Evolutionary conservation across 2,888 invertebrate species (phyloP).

Genomic region (Seira sanloemensis): DNA sequence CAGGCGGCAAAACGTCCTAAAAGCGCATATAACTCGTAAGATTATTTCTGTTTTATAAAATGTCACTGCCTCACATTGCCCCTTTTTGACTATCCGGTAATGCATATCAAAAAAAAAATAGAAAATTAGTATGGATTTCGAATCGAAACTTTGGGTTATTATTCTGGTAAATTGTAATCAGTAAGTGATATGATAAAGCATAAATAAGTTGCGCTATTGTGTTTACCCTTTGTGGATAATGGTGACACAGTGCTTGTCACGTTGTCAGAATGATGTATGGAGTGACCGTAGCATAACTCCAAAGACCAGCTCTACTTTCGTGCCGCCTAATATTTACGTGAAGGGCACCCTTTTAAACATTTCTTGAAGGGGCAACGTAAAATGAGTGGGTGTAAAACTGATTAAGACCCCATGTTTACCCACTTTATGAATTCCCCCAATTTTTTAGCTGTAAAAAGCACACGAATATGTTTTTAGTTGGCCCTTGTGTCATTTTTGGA

Average conservation of each 20-base stretch:
- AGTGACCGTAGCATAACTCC: constrained; percentile 1
- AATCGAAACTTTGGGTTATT: neutral
- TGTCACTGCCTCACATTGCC: neutral
- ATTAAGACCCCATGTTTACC: neutral
- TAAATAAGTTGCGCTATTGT: too few species aligned
- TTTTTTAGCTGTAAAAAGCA: neutral
- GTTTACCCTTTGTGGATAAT: too few species aligned
- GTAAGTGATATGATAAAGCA: too few species aligned
- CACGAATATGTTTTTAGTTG: neutral
- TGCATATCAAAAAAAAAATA: neutral
- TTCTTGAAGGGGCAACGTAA: neutral
- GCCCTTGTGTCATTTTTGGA: too few species aligned
- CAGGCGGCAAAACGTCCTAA: constrained; percentile 39
- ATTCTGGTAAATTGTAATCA: neutral
- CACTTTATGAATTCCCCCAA: neutral
- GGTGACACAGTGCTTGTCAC: constrained; percentile 8
- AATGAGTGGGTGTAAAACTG: constrained; percentile 2
- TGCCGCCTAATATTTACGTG: too few species aligned
- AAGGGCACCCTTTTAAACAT: neutral
- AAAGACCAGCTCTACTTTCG: too few species aligned
- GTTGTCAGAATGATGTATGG: constrained; percentile 58
- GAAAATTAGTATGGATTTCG: neutral
- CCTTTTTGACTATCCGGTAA: neutral
- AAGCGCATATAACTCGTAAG: constrained; percentile 38
- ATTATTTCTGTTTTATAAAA: constrained; percentile 6